phyloP scores from a whole-genome alignment of 2,113 vertebrate genomes.

The Lasiurus borealis region DNA sequence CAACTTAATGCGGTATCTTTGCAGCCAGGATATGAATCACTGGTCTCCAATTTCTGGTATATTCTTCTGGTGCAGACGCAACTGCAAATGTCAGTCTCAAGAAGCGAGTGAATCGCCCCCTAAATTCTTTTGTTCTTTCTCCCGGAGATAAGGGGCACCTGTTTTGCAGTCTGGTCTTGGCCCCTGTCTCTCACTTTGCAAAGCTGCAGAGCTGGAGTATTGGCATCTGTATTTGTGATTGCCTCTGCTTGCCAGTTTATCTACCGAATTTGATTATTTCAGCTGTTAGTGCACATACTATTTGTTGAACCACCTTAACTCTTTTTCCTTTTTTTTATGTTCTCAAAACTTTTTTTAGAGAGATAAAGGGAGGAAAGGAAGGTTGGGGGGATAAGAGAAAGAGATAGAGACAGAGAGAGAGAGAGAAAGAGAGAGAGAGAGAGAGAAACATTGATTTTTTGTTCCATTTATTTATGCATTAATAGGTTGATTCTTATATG shows the following conservation, averaged over 20 bases:
- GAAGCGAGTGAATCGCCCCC: neutral
- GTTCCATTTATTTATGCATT: neutral
- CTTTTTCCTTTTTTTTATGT: neutral
- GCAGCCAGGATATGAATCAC: constrained; percentile 64
- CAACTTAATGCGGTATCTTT: neutral
- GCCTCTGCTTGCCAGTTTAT: neutral
- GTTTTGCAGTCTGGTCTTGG: neutral
- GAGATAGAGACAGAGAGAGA: too few relatives aligned
- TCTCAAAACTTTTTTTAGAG: neutral
- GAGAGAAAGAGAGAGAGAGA: too few relatives aligned
- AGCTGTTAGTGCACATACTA: neutral
- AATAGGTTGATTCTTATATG: neutral
- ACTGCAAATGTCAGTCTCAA: constrained; percentile 62
- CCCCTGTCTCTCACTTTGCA: neutral
- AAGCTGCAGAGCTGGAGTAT: neutral
- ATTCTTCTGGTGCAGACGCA: constrained; percentile 54
- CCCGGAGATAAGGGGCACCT: constrained; percentile 13
- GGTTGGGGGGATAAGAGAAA: too few relatives aligned
- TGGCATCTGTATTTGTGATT: neutral
- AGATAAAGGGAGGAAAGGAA: neutral
- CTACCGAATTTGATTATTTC: neutral
- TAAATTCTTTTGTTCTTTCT: constrained; percentile 39
- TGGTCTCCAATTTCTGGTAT: constrained; percentile 59
- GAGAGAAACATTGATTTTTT: neutral
- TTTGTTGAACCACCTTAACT: neutral